A percentile compares a stretch with the other conserved stretches of the same genome.
Evolutionary conservation across 1,140 invertebrate genomes (phyloP).

Genomic region (Ylistrum balloti): DNA sequence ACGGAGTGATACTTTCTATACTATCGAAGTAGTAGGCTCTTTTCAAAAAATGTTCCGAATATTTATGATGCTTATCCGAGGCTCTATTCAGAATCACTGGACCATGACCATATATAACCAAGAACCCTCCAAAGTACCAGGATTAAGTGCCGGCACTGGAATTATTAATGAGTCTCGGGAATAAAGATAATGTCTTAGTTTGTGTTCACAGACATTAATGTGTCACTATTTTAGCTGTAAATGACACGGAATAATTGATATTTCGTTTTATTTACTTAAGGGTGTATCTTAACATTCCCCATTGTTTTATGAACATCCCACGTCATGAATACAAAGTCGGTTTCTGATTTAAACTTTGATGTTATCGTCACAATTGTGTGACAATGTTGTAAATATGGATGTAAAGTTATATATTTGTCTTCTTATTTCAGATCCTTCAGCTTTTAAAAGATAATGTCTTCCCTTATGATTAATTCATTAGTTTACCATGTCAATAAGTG

Average conservation of each 20-base stretch:
- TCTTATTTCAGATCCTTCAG: not conserved
- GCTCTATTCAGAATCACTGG: too few relatives aligned
- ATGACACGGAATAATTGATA: slow-evolving; percentile 21
- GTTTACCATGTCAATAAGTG: not conserved
- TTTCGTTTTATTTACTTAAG: slow-evolving; percentile 21
- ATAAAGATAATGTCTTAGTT: not conserved
- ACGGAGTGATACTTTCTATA: too few relatives aligned
- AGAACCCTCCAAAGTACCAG: not conserved
- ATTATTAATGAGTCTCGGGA: not conserved
- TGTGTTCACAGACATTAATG: not conserved
- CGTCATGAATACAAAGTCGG: slow-evolving; percentile 3
- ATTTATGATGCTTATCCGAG: too few relatives aligned
- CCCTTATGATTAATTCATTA: not conserved
- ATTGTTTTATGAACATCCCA: not conserved
- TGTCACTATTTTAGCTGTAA: slow-evolving; percentile 30
- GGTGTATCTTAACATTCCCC: not conserved
- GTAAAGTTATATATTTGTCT: not conserved
- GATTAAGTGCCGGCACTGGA: not conserved
- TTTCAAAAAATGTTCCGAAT: too few relatives aligned
- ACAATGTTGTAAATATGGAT: not conserved
- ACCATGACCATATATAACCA: not conserved
- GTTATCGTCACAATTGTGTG: not conserved
- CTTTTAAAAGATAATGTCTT: not conserved
- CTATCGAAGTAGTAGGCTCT: too few relatives aligned
- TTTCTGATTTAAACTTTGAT: not conserved